Evolutionary conservation across 37 sponge, comb jelly and placozoan species (phyloP), one percentile per base, ranked within the genome.

Genomic region (Geodia barretti): DNA sequence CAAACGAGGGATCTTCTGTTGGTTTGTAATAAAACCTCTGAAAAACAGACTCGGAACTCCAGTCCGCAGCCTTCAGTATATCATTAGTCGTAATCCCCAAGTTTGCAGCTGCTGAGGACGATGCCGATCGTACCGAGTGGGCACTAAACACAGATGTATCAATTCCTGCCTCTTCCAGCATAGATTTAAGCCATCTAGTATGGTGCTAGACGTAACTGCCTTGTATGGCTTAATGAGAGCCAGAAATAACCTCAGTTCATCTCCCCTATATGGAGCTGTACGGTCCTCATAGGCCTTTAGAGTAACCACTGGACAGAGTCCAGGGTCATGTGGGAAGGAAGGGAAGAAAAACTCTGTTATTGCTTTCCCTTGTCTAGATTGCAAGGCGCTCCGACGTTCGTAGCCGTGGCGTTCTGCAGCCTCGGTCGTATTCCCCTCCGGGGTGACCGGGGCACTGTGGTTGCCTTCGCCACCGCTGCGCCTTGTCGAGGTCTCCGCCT

Each of bases 51-150:
- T 75, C 70, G 34, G 60, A 30, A 34, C 77, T 68, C 84, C 84
- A 83, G 61, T 83, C 84, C 25, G 84, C 84, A 31, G 84, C 75
- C 9, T 82, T 73, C 40, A 82, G 74, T 2, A 73, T 82, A 29
- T 73, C 75, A 63, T 31, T 73, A 41, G 75, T 82, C 8, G 83
- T 73, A 21, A 82, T 47, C 20, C 76, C 76, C 17, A 25, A n/a
- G 8, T 17, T 29, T 7, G 76, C 76, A 24, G 76, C 76, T 59
- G 76, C 60, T 31, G 79, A 39, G 11, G 72, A 21, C 9, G 60
- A 58, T 9, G 76, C 76, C 9, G 60, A 19, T 29, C 76, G 8
- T 17, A 75, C 76, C 23, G 70, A 39, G 23, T 79, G 69, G 9
- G 43, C 43, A 25, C 67, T 79, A 58, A 79, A 79, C 19, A 25